Base-by-base conservation (phyloP, 2,113 vertebrate genomes). In the Campylorhamphus procurvoides region DNA sequence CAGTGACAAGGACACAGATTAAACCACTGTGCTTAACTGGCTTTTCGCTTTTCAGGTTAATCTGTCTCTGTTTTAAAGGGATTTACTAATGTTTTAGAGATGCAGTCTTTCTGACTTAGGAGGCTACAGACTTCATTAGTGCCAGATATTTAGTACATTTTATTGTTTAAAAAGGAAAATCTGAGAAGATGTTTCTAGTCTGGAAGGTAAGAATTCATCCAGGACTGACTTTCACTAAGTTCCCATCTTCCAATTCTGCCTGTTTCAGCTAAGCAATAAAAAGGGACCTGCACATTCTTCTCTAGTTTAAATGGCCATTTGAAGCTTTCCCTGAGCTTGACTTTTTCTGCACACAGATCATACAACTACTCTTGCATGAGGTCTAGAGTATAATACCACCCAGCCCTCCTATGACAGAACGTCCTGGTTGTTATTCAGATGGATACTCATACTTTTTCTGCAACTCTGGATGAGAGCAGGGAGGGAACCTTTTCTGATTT, bases 231-330 rank as follows among this genome's bases (percentile, higher is more conserved):
- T 64, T 29, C 14, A 63, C 11, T 73, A 50, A 77, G 8, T 79
- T 85, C 33, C 14, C 1, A 4, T 33, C 16, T 87, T 72, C 62
- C 8, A 22, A 20, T 87, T 84, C 47, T 81, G 6, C 18, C 17
- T 10, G 13, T 83, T 90, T 44, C 44, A 81, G 18, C 4, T 12
- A 46, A 71, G 8, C 28, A 39, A 20, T 3, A 10, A n/a, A 60
- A 39, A 24, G 9, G 3, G 11, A 24, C 3, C 3, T 62, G 42
- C 8, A 4, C 0, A 0, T 35, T 74, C 22, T 46, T 82, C 27
- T 62, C 39, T 28, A 35, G 27, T 9, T 83, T 71, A 93, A 59
- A 72, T 31, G 25, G 23, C 15, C 10, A 18, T 44, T 55, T 67
- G 19, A 46, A 74, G 8, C 7, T 25, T 71, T 80, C 11, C 39